Percentiles rank a stretch among this genome's conserved stretches.
Conservation (phyloP, 1,140 invertebrate species). For the Drosophila arizonae region DNA sequence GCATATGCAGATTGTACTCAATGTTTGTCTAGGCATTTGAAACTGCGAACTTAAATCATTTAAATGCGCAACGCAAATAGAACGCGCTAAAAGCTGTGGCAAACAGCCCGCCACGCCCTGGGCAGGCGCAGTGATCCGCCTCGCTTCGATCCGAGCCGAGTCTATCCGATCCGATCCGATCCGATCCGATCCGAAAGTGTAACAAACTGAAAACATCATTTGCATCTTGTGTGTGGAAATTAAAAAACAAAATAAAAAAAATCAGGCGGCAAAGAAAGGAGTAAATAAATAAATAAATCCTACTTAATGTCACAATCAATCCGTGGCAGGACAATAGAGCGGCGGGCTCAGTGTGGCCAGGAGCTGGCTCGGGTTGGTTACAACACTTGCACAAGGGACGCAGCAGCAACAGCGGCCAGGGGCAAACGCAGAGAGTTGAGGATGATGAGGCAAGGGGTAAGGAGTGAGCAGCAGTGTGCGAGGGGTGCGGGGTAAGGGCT, state of each 20-base stretch:
- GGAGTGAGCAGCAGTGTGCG: too few species aligned
- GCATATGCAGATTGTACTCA: too few species aligned
- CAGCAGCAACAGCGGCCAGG: too few species aligned
- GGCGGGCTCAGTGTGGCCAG: slow-evolving; percentile 38
- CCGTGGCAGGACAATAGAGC: slow-evolving; percentile 44
- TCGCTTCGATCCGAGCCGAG: not conserved
- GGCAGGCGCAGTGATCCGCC: not conserved
- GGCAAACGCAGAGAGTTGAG: too few species aligned
- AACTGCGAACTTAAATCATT: slow-evolving; percentile 10
- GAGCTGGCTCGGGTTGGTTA: slow-evolving; percentile 27
- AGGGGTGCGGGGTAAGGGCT: not conserved
- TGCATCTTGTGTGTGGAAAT: slow-evolving; percentile 68
- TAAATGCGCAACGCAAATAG: slow-evolving; percentile 64
- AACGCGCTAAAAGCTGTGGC: slow-evolving; percentile 44
- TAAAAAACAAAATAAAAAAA: slow-evolving; percentile 24
- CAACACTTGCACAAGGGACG: slow-evolving; percentile 27
- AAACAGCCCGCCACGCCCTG: slow-evolving; percentile 34
- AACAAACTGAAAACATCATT: slow-evolving; percentile 71
- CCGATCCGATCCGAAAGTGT: slow-evolving; percentile 41
- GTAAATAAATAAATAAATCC: slow-evolving; percentile 83
- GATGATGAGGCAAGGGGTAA: not conserved
- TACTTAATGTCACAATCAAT: slow-evolving; percentile 83
- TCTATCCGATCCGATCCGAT: slow-evolving; percentile 6
- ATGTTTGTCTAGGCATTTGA: not conserved
- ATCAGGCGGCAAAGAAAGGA: slow-evolving; percentile 47